Conservation (phyloP, 2,888 invertebrate species). For the Teinopalpus imperialis region DNA sequence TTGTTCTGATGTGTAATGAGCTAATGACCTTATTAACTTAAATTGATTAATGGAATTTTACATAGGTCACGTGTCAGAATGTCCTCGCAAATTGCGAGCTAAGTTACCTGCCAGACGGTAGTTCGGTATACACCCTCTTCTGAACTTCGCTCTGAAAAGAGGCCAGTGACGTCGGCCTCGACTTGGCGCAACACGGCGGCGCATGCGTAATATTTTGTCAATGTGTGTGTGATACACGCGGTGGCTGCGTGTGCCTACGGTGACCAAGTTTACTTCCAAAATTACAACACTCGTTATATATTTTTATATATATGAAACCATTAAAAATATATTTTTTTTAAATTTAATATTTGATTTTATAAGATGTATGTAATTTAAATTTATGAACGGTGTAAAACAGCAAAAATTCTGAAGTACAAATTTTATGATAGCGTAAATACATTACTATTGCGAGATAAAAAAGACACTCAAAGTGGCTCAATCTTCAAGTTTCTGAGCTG, state of each 20-base stretch:
- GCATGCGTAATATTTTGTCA: slow-evolving; percentile 64
- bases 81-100: slow-evolving; percentile 20
- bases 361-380: neutral
- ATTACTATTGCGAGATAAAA: too few relatives aligned
- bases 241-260: slow-evolving; percentile 53
- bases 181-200: slow-evolving; percentile 48
- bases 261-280: too few relatives aligned
- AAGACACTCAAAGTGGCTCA: too few relatives aligned
- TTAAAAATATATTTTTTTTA: too few relatives aligned
- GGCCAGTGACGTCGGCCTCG: slow-evolving; percentile 66
- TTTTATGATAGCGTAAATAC: too few relatives aligned
- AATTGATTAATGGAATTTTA: slow-evolving; percentile 15
- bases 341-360: neutral
- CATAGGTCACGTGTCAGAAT: slow-evolving; percentile 19
- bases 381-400: too few relatives aligned
- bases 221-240: slow-evolving; percentile 69
- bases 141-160: slow-evolving; percentile 60
- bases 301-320: too few relatives aligned
- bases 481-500: too few relatives aligned
- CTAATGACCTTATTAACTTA: too few relatives aligned
- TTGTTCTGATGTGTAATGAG: too few relatives aligned
- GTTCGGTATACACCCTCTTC: slow-evolving; percentile 38
- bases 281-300: too few relatives aligned
- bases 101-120: slow-evolving; percentile 19
- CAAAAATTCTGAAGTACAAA: too few relatives aligned